Conservation (phyloP, 64 coral and sea anemone genomes). For the Hydrozoanthus tunicans region DNA sequence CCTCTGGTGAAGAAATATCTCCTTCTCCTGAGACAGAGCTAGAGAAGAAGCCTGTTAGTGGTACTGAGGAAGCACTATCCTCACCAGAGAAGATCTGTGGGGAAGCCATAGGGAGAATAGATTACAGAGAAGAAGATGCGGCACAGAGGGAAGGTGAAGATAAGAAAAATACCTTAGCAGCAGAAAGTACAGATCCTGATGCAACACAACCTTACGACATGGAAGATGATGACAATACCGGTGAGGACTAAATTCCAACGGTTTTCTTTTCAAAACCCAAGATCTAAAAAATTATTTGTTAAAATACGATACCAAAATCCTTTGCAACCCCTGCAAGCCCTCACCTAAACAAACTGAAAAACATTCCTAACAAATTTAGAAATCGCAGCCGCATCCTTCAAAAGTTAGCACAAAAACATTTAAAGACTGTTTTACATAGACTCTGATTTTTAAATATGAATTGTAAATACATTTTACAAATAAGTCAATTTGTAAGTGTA, state of each 20-base stretch:
- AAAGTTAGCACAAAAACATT: too few relatives aligned
- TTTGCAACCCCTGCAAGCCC: too few relatives aligned
- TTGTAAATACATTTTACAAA: too few relatives aligned
- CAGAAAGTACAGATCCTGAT: not conserved
- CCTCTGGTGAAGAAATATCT: not conserved
- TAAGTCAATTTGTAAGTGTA: too few relatives aligned
- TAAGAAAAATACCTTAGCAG: not conserved
- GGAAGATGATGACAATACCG: not conserved
- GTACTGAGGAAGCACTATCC: not conserved
- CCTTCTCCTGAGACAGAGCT: not conserved
- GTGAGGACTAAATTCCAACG: not conserved
- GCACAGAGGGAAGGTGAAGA: not conserved
- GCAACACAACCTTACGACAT: slow-evolving; percentile 20
- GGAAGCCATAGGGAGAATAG: not conserved
- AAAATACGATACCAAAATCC: too few relatives aligned
- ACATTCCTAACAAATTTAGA: too few relatives aligned
- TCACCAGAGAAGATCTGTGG: not conserved
- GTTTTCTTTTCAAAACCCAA: too few relatives aligned
- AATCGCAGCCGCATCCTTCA: too few relatives aligned
- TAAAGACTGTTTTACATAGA: too few relatives aligned
- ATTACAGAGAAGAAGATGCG: not conserved
- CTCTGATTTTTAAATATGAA: too few relatives aligned
- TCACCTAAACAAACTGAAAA: too few relatives aligned
- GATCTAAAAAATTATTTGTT: too few relatives aligned
- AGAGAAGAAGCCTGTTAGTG: not conserved